A percentile compares a stretch with the other conserved stretches of the same genome.
Evolutionary conservation across 2,113 vertebrate species (phyloP).

Genomic region (Salminus brasiliensis): DNA sequence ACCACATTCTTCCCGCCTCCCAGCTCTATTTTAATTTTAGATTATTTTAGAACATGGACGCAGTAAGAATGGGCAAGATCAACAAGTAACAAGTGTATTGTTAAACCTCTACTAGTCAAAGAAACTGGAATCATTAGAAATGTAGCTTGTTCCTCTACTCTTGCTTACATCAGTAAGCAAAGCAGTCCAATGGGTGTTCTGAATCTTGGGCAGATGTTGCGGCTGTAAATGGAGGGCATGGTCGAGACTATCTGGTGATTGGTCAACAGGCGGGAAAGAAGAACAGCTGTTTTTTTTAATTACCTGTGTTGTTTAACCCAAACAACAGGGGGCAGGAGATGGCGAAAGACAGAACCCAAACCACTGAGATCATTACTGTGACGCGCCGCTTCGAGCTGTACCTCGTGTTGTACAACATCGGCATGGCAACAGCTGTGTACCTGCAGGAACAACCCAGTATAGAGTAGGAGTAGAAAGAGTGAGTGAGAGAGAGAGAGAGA

Average conservation of each 20-base stretch:
- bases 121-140: too few species aligned
- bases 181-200: neutral
- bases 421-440: slow-evolving; percentile 98
- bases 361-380: slow-evolving; percentile 93
- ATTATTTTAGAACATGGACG: too few species aligned
- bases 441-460: slow-evolving; percentile 66
- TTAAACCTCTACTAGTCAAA: too few species aligned
- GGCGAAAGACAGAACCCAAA: slow-evolving; percentile 96
- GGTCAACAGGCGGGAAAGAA: neutral
- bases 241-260: neutral
- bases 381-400: slow-evolving; percentile 96
- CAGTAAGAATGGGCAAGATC: too few species aligned
- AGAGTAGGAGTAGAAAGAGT: too few species aligned
- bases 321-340: slow-evolving; percentile 96
- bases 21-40: too few species aligned
- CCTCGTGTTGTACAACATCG: slow-evolving; percentile 96
- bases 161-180: neutral
- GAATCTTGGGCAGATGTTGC: neutral
- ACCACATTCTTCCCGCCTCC: too few species aligned
- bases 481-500: neutral
- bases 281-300: slow-evolving; percentile 25
- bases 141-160: too few species aligned
- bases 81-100: too few species aligned
- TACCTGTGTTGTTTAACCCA: slow-evolving; percentile 95
- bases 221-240: neutral